Conservation (phyloP, 2,797 vertebrate genomes). For the Threskiornis aethiopicus region DNA sequence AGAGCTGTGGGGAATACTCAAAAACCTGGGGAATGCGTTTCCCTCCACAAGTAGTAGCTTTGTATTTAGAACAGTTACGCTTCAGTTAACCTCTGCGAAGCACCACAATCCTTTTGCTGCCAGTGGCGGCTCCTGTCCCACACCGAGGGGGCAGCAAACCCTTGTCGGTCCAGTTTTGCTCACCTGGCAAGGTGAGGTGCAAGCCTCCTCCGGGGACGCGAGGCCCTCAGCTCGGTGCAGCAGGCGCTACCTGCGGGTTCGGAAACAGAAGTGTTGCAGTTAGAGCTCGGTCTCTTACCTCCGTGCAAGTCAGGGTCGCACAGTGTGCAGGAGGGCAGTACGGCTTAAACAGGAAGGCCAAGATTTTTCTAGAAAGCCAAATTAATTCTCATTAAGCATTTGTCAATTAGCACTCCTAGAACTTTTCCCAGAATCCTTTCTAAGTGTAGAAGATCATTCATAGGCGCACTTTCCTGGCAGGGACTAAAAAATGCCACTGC, state of each 20-base stretch:
- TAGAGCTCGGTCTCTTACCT: not conserved
- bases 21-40: not conserved
- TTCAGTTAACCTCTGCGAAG: not conserved
- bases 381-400: not conserved
- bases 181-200: not conserved
- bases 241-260: not conserved
- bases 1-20: not conserved
- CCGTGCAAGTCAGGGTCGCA: not conserved
- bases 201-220: fast-evolving
- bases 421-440: not conserved
- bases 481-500: not conserved
- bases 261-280: not conserved
- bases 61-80: not conserved
- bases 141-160: not conserved
- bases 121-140: not conserved
- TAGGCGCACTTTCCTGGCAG: not conserved
- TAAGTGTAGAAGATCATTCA: not conserved
- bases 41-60: not conserved
- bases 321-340: not conserved
- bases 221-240: not conserved
- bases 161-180: not conserved
- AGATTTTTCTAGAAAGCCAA: not conserved
- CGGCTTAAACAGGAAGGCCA: not conserved
- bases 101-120: not conserved
- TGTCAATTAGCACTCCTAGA: not conserved